Evolutionary conservation across 2,888 invertebrate genomes (phyloP).

Genomic region (Timema cristinae): DNA sequence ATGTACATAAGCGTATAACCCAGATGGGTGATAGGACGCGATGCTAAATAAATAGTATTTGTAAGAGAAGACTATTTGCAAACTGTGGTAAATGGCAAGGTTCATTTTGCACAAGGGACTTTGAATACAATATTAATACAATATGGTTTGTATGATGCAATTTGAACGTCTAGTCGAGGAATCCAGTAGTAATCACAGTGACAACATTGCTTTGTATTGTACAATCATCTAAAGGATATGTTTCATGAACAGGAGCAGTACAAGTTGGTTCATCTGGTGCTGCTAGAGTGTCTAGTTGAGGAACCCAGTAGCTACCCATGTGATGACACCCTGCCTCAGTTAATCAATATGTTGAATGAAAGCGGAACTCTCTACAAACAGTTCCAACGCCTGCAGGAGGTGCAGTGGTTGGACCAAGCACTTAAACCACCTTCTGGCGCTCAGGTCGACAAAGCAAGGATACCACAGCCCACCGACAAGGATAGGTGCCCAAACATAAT

Average conservation of each 20-base stretch:
- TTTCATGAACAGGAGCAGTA: slow-evolving; percentile 43
- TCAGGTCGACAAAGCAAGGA: background rate
- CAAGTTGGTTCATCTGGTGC: slow-evolving; percentile 46
- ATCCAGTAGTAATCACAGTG: no score
- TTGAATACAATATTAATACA: no score
- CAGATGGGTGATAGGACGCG: no score
- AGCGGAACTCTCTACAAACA: slow-evolving; percentile 39
- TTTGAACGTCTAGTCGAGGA: no score
- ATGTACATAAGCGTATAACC: no score
- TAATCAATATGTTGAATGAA: slow-evolving; percentile 32
- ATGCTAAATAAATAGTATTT: no score
- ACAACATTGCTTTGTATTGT: background rate
- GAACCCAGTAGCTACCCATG: slow-evolving; percentile 43
- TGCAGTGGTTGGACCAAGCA: slow-evolving; percentile 46
- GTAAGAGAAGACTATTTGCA: no score
- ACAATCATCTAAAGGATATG: background rate
- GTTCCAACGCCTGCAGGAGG: slow-evolving; percentile 41
- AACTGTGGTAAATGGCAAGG: no score
- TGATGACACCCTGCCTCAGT: background rate
- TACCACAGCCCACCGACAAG: slow-evolving; percentile 35
- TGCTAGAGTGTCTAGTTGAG: slow-evolving; percentile 45
- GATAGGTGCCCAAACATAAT: slow-evolving; percentile 44
- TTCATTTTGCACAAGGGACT: no score
- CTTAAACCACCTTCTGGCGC: slow-evolving; percentile 36
- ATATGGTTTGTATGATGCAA: no score